These are phyloP conservation scores for Hydrocynus forskahlii DNA, from an alignment of 2,797 vertebrate species.

Conservation along the genomic window DNA sequence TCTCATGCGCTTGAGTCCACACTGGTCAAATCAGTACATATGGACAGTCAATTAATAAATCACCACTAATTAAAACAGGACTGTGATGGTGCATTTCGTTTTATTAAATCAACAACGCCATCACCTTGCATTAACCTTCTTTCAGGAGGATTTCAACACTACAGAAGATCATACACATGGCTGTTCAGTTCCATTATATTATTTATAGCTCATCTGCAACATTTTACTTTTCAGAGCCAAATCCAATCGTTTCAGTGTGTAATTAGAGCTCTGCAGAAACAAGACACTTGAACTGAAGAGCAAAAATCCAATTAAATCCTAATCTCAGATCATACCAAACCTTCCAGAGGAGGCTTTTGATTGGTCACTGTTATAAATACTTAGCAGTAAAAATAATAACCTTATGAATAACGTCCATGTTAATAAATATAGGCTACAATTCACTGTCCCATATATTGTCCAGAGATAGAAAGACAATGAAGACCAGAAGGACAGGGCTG, in stretches of 20 bases:
- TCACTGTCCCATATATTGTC: background rate
- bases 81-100: no score
- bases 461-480: constrained; percentile 26
- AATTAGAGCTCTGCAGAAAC: no score
- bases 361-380: constrained; percentile 1
- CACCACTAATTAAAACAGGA: background rate
- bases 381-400: background rate
- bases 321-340: background rate
- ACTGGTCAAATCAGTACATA: background rate
- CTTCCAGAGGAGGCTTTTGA: constrained; percentile 18
- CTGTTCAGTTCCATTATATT: no score
- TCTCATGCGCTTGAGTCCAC: background rate
- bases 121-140: no score
- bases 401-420: background rate
- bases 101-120: no score
- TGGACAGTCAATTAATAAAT: background rate
- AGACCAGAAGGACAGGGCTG: constrained; percentile 20
- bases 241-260: no score
- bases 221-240: no score
- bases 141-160: no score
- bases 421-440: constrained; percentile 3
- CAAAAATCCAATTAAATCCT: no score
- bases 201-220: no score
- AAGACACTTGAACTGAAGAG: no score
- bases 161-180: no score